Evolutionary conservation across 2,888 invertebrate species (phyloP), one percentile per base, ranked within the genome.

Genomic region (Drymonia ruficornis): DNA sequence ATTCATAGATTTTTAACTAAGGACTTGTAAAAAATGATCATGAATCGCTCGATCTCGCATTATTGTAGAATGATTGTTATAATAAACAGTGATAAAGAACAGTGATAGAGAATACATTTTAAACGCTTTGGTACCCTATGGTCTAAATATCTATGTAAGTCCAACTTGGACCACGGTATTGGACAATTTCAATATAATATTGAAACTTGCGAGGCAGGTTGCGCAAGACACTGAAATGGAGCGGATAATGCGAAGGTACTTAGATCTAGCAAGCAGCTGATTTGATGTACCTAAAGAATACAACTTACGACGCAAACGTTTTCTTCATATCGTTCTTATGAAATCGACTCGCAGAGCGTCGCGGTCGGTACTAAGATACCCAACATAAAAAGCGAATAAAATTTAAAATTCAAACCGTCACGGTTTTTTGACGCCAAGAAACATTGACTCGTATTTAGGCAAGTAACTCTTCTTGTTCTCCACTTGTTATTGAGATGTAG

Each of bases 221-320:
- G 42, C 52, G 38, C 52, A 31, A 34, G 48, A 34, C 40, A 47
- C 50, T 55, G 42, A 65, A 65, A 58, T 58, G 15, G 66, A 61
- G 62, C 58, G 58, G 52, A 61, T 61, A 63, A 55, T 51, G 36
- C 46, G 36, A n/a, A n/a, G n/a, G n/a, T 50, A 45, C 29, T 7
- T 18, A 29, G 3, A 38, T 3, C 16, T 42, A 42, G 7, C 4
- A 3, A 42, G 38, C n/a, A 38, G n/a, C 38, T 38, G 42, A 18
- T 16, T n/a, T 18, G 42, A 18, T 47, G 9, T 40, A 40, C 45
- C 34, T 18, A 65, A 53, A n/a, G n/a, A n/a, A n/a, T n/a, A n/a
- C n/a, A n/a, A n/a, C n/a, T n/a, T 53, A 47, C 40, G 48, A 42
- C 28, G 15, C 31, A 49, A 23, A 56, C 9, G 34, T 12, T 28